Evolutionary conservation across 2,113 vertebrate species (phyloP), one percentile per base, ranked within the genome.

Genomic region (Camelus bactrianus): DNA sequence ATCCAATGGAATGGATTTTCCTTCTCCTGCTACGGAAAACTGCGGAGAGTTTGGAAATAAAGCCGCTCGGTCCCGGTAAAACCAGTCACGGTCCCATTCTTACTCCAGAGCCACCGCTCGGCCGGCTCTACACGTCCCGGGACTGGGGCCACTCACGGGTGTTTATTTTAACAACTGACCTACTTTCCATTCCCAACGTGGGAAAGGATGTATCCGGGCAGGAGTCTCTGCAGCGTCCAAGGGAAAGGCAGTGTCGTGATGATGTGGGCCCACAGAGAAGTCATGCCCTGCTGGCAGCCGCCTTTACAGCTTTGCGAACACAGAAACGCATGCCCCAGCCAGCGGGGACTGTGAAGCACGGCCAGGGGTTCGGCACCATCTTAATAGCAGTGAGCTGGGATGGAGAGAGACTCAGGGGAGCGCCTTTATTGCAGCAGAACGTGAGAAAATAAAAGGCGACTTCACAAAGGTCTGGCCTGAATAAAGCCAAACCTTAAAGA

Each of bases 131-230:
- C 30, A 48, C 75, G 35, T 20, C 32, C 35, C 24, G 48, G 56
- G 64, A 13, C 4, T 10, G 30, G 56, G 28, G 38, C 8, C 54
- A 35, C 70, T 32, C 11, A 0, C 32, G 46, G 6, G 24, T 13
- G n/a, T 54, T 94, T 87, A 60, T 73, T 67, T 87, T 91, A 72
- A 87, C 73, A 38, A n/a, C 8, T 80, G 97, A 93, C 92, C 62
- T 48, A 92, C 38, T 90, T 70, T 67, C 62, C 11, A 19, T 5
- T 6, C 12, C 54, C 38, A 6, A 24, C n/a, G n/a, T 3, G 8
- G 32, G 58, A 9, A 42, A 30, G 50, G 6, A 9, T 17, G 12
- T 6, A 16, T 3, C 11, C 28, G 88, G 42, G 38, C 56, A 26
- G 28, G 4, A 3, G 70, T 8, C 75, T 58, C n/a, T 0, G 14